Conservation (phyloP, 2,888 invertebrate genomes). For the Timandra comae region DNA sequence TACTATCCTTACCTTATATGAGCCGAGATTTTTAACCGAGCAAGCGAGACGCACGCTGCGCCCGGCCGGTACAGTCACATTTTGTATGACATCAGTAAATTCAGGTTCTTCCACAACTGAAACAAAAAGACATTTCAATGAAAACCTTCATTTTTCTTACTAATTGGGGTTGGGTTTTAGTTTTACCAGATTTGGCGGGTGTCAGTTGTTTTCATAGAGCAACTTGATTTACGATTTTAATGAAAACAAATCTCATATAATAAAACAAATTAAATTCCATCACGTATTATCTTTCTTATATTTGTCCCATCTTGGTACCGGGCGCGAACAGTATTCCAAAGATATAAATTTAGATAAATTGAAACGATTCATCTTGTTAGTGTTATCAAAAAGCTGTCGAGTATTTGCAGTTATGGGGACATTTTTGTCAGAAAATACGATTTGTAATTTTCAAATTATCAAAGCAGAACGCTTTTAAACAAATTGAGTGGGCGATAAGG, state of each 20-base stretch:
- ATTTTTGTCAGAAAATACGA: constrained; percentile 71
- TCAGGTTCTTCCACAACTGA: constrained; percentile 90
- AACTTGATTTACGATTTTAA: no score
- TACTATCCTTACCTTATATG: constrained; percentile 84
- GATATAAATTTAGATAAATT: constrained; percentile 53
- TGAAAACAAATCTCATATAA: neutral
- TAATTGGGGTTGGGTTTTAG: no score
- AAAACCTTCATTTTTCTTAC: constrained; percentile 4
- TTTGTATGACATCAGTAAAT: constrained; percentile 92
- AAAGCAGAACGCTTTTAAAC: constrained; percentile 76
- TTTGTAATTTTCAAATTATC: constrained; percentile 77
- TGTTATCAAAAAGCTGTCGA: constrained; percentile 49
- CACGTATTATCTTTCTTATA: constrained; percentile 11
- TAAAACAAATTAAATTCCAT: constrained; percentile 6
- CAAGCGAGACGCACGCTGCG: constrained; percentile 92
- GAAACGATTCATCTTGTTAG: constrained; percentile 37
- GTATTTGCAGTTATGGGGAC: constrained; percentile 60
- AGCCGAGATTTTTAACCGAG: constrained; percentile 92
- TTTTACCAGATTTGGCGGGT: no score
- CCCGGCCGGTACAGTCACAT: constrained; percentile 93
- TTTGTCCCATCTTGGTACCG: constrained; percentile 8
- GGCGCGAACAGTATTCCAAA: constrained; percentile 27
- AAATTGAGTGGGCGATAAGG: constrained; percentile 77
- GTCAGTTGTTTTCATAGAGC: no score
- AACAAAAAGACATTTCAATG: constrained; percentile 58